Evolutionary conservation across 37 sponge, comb jelly and placozoan species (phyloP), one percentile per base, ranked within the genome.

Genomic region (Aplysina aerophoba): DNA sequence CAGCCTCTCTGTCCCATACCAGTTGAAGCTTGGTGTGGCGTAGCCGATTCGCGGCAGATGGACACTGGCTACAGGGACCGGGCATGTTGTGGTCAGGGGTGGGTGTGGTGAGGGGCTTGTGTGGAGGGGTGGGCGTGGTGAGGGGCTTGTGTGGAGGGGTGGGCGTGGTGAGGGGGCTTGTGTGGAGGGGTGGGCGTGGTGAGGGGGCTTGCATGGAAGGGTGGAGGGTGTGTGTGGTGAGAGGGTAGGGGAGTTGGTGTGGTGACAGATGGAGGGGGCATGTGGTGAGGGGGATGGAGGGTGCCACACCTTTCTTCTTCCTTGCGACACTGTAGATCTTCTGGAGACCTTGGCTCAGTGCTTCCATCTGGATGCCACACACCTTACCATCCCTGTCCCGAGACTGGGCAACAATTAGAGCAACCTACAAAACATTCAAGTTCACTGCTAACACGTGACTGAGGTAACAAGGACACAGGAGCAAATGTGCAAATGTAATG

Each of bases 1-100:
- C 44, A 94, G 81, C 44, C 94, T 35, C 59, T 94, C 94, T 56
- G 94, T 94, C 5, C 94, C 94, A 62, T 94, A 94, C 94, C 94
- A 94, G 87, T 94, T 94, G 89, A 94, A 94, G 85, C 88, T 80
- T 22, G 86, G 91, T 25, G 91, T 91, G 74, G 92, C 77, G 77
- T 94, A 88, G 0, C 94, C 94, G 21, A 94, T 94, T 19, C 94
- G 37, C 0, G 94, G 94, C 6, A 91, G 87, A 56, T 94, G 94
- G 44, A 94, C 94, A 88, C 89, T 90, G 56, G 94, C 94, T 92
- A 71, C 13, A 69, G n/a, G 50, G 55, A 59, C 5, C 24, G 64
- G 11, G 28, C 64, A 14, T 5, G 34, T 53, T 24, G 61, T 80
- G 21, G 6, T 37, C 2, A 85, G 66, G 17, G 21, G 27, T 31